Percentiles rank a stretch among this genome's conserved stretches.
These are phyloP conservation scores for Muscicapa comitata DNA, from an alignment of 2,797 vertebrate genomes.

Conservation along the genomic window DNA sequence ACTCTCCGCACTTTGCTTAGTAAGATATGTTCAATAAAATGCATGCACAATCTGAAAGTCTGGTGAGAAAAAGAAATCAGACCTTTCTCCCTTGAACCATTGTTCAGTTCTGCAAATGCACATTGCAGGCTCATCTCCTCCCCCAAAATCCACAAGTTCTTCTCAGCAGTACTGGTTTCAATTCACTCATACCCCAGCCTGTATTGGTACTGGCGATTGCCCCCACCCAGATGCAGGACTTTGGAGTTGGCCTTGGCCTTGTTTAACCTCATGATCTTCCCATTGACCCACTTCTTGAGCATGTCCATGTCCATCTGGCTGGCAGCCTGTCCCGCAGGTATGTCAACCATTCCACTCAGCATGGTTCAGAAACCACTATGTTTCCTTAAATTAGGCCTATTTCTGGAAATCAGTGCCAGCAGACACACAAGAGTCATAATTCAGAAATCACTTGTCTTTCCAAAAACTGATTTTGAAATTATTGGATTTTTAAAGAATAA, in stretches of 20 bases:
- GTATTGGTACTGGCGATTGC: neutral
- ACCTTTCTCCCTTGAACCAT: neutral
- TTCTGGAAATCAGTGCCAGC: neutral
- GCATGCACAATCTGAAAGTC: neutral
- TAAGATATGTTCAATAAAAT: neutral
- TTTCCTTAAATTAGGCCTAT: neutral
- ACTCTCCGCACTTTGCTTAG: neutral
- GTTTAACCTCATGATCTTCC: neutral
- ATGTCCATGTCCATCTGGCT: neutral
- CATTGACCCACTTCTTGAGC: neutral
- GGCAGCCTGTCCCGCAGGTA: neutral
- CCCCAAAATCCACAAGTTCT: neutral
- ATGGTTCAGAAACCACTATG: neutral
- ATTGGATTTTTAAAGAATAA: neutral
- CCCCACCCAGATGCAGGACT: neutral
- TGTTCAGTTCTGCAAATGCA: neutral
- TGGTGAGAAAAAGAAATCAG: neutral
- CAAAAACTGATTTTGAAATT: neutral
- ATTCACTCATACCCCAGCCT: fast-evolving
- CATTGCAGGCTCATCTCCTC: neutral
- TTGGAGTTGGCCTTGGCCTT: neutral
- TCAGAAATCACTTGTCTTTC: neutral
- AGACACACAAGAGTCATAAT: neutral
- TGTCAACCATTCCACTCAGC: no score
- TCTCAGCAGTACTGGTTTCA: neutral